A percentile compares a stretch with the other conserved stretches of the same genome.
phyloP scores from a whole-genome alignment of 2,888 invertebrate species.

The Cryptocephalus primarius region DNA sequence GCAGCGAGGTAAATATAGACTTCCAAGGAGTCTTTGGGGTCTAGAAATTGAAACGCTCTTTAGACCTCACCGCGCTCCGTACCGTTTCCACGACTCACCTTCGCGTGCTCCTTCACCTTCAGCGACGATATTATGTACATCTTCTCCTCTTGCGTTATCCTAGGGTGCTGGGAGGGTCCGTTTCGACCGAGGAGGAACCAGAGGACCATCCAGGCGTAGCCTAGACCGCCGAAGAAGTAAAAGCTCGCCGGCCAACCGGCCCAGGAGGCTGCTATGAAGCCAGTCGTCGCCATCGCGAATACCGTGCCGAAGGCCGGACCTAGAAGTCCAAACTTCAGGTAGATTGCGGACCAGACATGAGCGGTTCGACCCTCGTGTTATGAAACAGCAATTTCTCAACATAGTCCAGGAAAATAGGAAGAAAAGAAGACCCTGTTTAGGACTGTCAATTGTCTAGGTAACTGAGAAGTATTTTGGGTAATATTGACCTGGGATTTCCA shows the following conservation, averaged over 20 bases:
- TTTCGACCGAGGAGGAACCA: constrained; percentile 55
- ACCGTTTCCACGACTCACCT: constrained; percentile 31
- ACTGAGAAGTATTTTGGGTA: no score
- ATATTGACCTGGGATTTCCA: no score
- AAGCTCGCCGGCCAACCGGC: constrained; percentile 72
- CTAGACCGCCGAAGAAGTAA: constrained; percentile 57
- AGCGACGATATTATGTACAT: constrained; percentile 49
- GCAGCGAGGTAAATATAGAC: constrained; percentile 60
- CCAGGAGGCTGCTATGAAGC: constrained; percentile 52
- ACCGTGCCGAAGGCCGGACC: constrained; percentile 72
- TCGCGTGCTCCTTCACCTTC: constrained; percentile 38
- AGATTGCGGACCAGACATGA: no score
- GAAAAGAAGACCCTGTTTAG: no score
- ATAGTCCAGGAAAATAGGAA: no score
- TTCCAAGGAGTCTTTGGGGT: constrained; percentile 56
- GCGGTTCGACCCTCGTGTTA: no score
- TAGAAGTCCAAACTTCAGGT: constrained; percentile 18
- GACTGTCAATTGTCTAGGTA: no score
- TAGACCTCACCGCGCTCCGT: no score
- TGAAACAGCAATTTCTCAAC: no score
- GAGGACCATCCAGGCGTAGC: constrained; percentile 47
- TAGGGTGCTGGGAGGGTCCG: constrained; percentile 48
- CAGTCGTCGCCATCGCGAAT: constrained; percentile 62
- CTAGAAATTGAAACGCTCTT: constrained; percentile 7
- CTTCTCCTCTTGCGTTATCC: constrained; percentile 52